Conservation (phyloP, 1,140 invertebrate genomes). For the Antheraea pernyi region DNA sequence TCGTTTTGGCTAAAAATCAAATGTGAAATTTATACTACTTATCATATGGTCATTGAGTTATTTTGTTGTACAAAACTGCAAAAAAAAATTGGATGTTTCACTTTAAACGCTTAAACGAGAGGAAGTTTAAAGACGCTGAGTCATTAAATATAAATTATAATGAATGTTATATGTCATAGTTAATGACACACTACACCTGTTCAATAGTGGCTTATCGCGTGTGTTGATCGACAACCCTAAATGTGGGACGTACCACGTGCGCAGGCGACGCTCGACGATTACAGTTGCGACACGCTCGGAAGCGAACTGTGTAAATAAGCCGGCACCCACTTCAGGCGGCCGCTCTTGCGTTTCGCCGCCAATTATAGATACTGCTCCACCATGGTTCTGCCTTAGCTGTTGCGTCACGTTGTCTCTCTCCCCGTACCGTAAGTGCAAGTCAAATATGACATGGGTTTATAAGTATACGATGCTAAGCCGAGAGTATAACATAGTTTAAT, state of each 20-base stretch:
- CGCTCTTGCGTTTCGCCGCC: conserved; percentile 5
- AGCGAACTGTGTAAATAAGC: conserved; percentile 37
- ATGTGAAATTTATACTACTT: too few relatives aligned
- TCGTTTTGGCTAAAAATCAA: too few relatives aligned
- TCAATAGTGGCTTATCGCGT: neutral
- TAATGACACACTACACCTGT: neutral
- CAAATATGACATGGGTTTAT: conserved; percentile 2
- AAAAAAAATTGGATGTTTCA: too few relatives aligned
- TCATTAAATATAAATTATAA: too few relatives aligned
- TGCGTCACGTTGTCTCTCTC: too few relatives aligned
- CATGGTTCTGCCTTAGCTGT: conserved; percentile 13
- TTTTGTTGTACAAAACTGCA: too few relatives aligned
- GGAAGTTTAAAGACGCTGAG: too few relatives aligned
- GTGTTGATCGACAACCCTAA: conserved; percentile 18
- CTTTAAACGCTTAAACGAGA: too few relatives aligned
- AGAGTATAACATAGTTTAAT: neutral
- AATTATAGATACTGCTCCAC: conserved; percentile 16
- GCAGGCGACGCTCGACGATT: conserved; percentile 7
- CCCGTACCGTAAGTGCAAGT: conserved; percentile 13
- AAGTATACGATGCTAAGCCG: neutral
- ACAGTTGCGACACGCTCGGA: conserved; percentile 38
- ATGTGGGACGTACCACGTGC: conserved; percentile 29
- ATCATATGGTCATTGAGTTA: too few relatives aligned
- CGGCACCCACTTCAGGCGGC: conserved; percentile 21
- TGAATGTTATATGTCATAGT: too few relatives aligned